Percentiles rank a stretch among this genome's conserved stretches.
Evolutionary conservation across 2,797 vertebrate genomes (phyloP).

Genomic region (Gallinago nigripennis): DNA sequence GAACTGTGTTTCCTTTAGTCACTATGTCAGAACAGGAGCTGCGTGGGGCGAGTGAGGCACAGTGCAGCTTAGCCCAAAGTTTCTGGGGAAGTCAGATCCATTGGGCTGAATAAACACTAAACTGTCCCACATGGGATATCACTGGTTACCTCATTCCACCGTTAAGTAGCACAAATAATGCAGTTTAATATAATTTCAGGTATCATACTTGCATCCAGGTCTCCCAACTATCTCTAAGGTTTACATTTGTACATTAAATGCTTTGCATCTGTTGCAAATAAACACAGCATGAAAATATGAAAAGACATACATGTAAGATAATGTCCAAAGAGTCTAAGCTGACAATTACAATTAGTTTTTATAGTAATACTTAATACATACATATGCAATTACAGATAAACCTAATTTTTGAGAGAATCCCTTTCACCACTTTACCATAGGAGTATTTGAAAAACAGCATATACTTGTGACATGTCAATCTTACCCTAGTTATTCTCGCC

Average conservation of each 20-base stretch:
- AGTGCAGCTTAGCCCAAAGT: neutral
- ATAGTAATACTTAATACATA: neutral
- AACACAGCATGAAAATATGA: neutral
- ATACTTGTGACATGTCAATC: neutral
- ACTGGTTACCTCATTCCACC: neutral
- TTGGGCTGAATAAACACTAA: neutral
- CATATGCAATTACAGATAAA: neutral
- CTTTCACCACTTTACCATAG: neutral
- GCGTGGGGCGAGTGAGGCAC: accelerated
- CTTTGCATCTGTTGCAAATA: neutral
- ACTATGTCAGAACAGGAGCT: neutral
- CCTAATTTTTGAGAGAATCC: neutral
- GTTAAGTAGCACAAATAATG: neutral
- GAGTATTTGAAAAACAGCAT: neutral
- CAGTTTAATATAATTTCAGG: neutral
- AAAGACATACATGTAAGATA: neutral
- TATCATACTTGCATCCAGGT: neutral
- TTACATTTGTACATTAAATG: neutral
- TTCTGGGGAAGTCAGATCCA: neutral
- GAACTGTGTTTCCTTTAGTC: neutral
- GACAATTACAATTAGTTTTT: neutral
- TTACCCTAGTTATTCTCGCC: neutral
- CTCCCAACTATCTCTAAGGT: neutral
- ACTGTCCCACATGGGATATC: neutral
- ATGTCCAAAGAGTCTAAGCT: neutral